Evolutionary conservation across 2,888 invertebrate genomes (phyloP), one percentile per base, ranked within the genome.

Genomic region (Heliconius cydno): DNA sequence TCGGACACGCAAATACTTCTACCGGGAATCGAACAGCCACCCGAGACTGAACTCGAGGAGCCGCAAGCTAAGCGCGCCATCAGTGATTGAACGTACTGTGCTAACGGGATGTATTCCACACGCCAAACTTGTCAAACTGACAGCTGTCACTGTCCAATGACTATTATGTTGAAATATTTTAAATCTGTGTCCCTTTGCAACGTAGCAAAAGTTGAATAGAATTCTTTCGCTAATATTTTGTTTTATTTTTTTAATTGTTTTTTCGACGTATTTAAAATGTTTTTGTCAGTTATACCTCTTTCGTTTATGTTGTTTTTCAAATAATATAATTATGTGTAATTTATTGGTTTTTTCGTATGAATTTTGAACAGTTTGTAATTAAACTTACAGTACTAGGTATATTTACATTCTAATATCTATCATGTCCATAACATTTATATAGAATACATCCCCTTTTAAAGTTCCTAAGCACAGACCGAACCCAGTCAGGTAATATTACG

Each of bases 1-100:
- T 96, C 97, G 5, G 97, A 97, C 86, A 97, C 97, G 28, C 97
- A 97, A 90, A 97, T 97, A 86, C 96, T 96, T 87, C 94, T 97
- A 83, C 97, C 97, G 25, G 97, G 97, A 41, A 93, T 97, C 82
- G 97, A 92, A 82, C 92, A 92, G 67, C 88, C 93, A 0, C 92
- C 91, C 2, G 94, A 92, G 80, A 92, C 91, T 9, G 94, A 94
- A 12, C 83, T 94, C 6, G 94, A 95, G 81, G 94, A 94, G 85
- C 91, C 94, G 0, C 90, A 90, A 81, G 84, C 89, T 79, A 92
- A 92, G 82, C 89, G 89, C 76, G 83, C 84, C n/a, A 79, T 87
- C 79, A 85, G 85, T 82, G 90, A 91, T 82, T 89, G 88, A 90
- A 76, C 79, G 25, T 7, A 68, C 66, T 52, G 52, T 41, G 30